These are phyloP conservation scores for Diorhabda sublineata DNA, from an alignment of 1,140 invertebrate genomes.

Conservation along the genomic window DNA sequence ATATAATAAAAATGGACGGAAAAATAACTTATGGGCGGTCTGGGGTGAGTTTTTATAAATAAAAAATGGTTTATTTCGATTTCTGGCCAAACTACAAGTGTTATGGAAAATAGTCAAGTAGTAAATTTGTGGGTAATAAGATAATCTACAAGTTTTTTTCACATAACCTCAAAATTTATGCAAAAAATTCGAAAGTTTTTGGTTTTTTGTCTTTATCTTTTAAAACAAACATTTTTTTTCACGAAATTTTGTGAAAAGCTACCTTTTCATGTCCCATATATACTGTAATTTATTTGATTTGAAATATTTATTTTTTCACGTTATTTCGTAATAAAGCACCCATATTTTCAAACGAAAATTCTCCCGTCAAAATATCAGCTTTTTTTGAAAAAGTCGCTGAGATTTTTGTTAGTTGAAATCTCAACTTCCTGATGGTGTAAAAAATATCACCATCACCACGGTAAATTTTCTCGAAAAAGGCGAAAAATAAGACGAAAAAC, in stretches of 20 bases:
- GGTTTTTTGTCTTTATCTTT: background rate
- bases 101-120: background rate
- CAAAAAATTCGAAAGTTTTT: background rate
- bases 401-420: too few relatives aligned
- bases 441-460: too few relatives aligned
- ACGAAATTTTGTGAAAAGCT: background rate
- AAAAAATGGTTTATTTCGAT: background rate
- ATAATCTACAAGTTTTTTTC: background rate
- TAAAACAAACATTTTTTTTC: background rate
- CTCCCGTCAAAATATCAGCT: background rate
- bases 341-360: background rate
- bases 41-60: background rate
- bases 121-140: background rate
- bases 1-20: background rate
- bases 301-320: background rate
- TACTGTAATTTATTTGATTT: background rate
- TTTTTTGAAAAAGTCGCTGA: background rate
- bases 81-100: background rate
- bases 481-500: too few relatives aligned
- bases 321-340: background rate
- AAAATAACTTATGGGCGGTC: background rate
- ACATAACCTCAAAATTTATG: background rate
- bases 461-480: too few relatives aligned
- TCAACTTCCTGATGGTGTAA: too few relatives aligned
- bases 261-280: background rate